Conservation (phyloP, 2,888 invertebrate species). For the Dryocosmus kuriphilus region DNA sequence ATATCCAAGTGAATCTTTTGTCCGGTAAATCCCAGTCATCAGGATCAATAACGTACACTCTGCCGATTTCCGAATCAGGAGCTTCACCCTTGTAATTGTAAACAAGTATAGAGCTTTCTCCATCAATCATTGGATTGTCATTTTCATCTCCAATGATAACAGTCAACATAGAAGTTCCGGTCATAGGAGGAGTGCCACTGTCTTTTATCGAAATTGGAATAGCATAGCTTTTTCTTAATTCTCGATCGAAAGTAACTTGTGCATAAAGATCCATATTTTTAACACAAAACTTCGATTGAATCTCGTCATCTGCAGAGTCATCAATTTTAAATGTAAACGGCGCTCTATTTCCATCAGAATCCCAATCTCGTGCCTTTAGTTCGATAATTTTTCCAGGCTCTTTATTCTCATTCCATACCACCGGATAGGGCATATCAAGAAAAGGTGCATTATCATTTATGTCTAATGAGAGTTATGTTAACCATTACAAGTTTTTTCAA, state of each 20-base stretch:
- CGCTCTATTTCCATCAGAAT: slow-evolving; percentile 89
- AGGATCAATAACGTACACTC: slow-evolving; percentile 94
- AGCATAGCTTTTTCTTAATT: slow-evolving; percentile 90
- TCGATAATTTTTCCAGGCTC: slow-evolving; percentile 83
- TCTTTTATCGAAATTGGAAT: slow-evolving; percentile 95
- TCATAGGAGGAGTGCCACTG: slow-evolving; percentile 85
- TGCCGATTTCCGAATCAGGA: slow-evolving; percentile 90
- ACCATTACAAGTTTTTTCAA: slow-evolving; percentile 84
- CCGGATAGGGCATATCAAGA: slow-evolving; percentile 88
- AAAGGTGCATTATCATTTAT: slow-evolving; percentile 97
- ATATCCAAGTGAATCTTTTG: slow-evolving; percentile 89
- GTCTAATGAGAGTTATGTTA: slow-evolving; percentile 83
- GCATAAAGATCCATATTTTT: slow-evolving; percentile 85
- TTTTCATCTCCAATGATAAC: slow-evolving; percentile 97
- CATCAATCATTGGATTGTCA: slow-evolving; percentile 93
- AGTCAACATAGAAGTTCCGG: slow-evolving; percentile 90
- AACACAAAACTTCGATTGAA: slow-evolving; percentile 86
- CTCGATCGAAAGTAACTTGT: slow-evolving; percentile 89
- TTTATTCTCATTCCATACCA: slow-evolving; percentile 91
- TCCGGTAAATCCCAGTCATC: slow-evolving; percentile 98
- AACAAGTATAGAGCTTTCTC: slow-evolving; percentile 93
- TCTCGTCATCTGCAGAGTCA: slow-evolving; percentile 82
- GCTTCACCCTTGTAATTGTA: slow-evolving; percentile 95
- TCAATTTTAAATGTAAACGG: slow-evolving; percentile 89
- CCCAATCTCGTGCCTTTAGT: slow-evolving; percentile 88